Evolutionary conservation across 2,797 vertebrate genomes (phyloP).

Genomic region (Gastrophryne carolinensis): DNA sequence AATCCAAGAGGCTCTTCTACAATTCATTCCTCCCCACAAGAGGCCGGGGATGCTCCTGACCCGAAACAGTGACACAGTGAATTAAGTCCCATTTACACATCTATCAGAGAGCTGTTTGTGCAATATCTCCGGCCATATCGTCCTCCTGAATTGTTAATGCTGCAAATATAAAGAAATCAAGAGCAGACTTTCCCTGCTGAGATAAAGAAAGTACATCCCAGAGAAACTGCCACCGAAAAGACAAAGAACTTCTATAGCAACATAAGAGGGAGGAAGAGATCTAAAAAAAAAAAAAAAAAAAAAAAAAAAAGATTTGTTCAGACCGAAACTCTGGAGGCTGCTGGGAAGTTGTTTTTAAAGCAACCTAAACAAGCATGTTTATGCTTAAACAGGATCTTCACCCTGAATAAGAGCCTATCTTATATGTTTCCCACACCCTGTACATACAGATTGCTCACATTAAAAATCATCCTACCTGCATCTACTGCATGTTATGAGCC

Average conservation of each 20-base stretch:
- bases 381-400: too few relatives aligned
- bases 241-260: neutral
- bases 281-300: neutral
- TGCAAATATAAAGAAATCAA: neutral
- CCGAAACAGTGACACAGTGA: neutral
- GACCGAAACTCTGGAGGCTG: too few relatives aligned
- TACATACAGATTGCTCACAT: too few relatives aligned
- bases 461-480: too few relatives aligned
- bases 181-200: neutral
- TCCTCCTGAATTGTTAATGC: neutral
- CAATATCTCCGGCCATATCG: neutral
- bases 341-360: too few relatives aligned
- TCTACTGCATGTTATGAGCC: too few relatives aligned
- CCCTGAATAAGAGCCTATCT: too few relatives aligned
- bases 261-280: too few relatives aligned
- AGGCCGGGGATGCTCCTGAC: constrained; percentile 36
- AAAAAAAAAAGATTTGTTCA: neutral
- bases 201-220: neutral
- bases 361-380: too few relatives aligned
- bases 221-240: neutral
- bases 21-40: constrained; percentile 44
- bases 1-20: constrained; percentile 2
- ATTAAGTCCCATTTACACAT: constrained; percentile 48
- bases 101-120: neutral
- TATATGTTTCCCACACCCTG: too few relatives aligned